Conservation (phyloP, 2,888 invertebrate genomes). For the Yponomeuta malinellus region DNA sequence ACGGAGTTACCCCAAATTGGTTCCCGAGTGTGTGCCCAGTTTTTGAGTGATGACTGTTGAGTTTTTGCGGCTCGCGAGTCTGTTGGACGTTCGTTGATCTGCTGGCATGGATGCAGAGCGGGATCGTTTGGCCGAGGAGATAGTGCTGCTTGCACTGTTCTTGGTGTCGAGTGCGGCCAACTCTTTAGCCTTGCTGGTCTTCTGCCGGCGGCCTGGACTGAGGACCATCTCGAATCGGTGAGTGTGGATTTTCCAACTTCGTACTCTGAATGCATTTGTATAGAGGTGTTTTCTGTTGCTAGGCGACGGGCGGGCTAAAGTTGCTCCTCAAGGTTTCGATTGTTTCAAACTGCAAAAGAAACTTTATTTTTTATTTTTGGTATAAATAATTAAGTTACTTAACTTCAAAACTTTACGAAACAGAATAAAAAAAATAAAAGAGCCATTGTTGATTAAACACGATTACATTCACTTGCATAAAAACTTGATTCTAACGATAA, state of each 20-base stretch:
- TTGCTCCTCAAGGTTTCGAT: not conserved
- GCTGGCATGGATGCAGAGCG: constrained; percentile 55
- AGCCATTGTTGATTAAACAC: not conserved
- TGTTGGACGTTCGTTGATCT: constrained; percentile 61
- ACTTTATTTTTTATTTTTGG: too few relatives aligned
- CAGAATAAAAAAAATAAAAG: not conserved
- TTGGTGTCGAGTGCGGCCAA: constrained; percentile 83
- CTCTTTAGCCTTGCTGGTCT: constrained; percentile 82
- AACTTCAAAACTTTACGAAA: not conserved
- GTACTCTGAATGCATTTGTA: constrained; percentile 15
- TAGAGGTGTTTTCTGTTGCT: constrained; percentile 10
- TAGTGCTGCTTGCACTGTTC: constrained; percentile 71
- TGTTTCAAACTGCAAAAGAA: not conserved
- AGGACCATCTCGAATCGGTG: constrained; percentile 88
- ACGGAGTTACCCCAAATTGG: constrained; percentile 23
- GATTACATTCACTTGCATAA: not conserved
- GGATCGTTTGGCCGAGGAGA: constrained; percentile 67
- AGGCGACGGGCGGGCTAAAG: constrained; percentile 8
- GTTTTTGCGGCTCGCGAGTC: constrained; percentile 53
- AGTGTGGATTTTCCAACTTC: constrained; percentile 29
- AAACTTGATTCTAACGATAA: not conserved
- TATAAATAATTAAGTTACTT: too few relatives aligned
- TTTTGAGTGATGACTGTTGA: constrained; percentile 63
- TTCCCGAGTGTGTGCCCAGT: constrained; percentile 53
- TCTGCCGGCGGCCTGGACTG: constrained; percentile 82